Conservation (phyloP, 2,113 vertebrate genomes). For the Malurus melanocephalus region DNA sequence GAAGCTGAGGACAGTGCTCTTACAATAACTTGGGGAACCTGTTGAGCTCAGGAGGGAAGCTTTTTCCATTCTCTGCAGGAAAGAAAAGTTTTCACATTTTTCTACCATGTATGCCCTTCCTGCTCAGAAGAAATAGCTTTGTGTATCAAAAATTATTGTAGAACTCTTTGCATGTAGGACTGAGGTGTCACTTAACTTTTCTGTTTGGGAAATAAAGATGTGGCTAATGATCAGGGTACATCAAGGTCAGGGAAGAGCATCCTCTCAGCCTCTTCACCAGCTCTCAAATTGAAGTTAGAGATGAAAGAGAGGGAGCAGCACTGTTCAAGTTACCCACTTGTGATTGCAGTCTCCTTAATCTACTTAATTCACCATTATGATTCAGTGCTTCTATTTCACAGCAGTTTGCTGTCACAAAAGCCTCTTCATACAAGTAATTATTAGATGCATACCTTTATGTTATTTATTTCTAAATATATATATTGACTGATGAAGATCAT, state of each 20-base stretch:
- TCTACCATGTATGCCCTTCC: background rate
- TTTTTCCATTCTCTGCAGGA: background rate
- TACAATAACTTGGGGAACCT: fast-evolving
- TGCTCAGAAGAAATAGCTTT: background rate
- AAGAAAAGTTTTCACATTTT: background rate
- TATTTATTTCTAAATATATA: background rate
- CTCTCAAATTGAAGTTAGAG: background rate
- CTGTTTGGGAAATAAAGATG: background rate
- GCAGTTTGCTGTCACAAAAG: background rate
- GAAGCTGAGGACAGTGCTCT: background rate
- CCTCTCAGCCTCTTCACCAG: background rate
- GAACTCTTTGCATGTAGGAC: background rate
- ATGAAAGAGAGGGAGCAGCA: background rate
- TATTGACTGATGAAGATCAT: background rate
- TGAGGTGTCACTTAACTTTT: background rate
- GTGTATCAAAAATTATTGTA: background rate
- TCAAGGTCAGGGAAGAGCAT: background rate
- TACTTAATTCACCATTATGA: background rate
- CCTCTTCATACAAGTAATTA: background rate
- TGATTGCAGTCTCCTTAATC: background rate
- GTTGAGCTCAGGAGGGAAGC: background rate
- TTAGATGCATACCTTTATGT: background rate
- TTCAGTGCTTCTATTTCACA: background rate
- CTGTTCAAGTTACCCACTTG: background rate
- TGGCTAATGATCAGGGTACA: background rate